phyloP scores from a whole-genome alignment of 2,888 invertebrate genomes.

The Ectemnius cavifrons region DNA sequence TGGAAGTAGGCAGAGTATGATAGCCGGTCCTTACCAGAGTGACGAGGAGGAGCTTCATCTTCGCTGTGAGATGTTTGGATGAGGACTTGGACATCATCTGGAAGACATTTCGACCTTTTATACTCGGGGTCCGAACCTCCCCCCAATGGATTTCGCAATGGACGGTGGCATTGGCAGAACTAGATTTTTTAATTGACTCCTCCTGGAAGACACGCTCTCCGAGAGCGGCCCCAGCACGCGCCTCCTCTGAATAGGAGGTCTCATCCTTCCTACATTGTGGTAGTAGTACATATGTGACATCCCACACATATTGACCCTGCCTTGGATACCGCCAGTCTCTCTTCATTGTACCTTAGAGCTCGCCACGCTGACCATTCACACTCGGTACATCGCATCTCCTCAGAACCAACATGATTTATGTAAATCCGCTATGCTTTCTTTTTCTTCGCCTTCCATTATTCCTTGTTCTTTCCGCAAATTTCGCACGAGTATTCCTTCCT shows the following conservation, averaged over 20 bases:
- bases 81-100: conserved; percentile 65
- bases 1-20: too few relatives aligned
- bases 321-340: too few relatives aligned
- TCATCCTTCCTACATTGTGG: too few relatives aligned
- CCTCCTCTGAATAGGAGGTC: conserved; percentile 25
- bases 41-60: conserved; percentile 74
- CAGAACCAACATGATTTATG: conserved; percentile 50
- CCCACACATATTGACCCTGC: too few relatives aligned
- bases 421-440: conserved; percentile 16
- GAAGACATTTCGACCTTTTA: conserved; percentile 74
- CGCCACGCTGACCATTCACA: too few relatives aligned
- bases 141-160: conserved; percentile 71
- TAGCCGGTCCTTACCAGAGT: conserved; percentile 69
- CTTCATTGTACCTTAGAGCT: too few relatives aligned
- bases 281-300: too few relatives aligned
- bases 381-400: conserved; percentile 8
- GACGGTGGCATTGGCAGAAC: conserved; percentile 75
- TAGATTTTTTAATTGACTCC: conserved; percentile 73
- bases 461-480: background rate
- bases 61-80: conserved; percentile 64
- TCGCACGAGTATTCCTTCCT: background rate
- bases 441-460: background rate
- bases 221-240: conserved; percentile 15
- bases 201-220: conserved; percentile 26
- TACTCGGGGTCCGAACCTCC: conserved; percentile 67